A percentile compares a stretch with the other conserved stretches of the same genome.
phyloP scores from a whole-genome alignment of 2,888 invertebrate species.

The Chrysolina americana region DNA sequence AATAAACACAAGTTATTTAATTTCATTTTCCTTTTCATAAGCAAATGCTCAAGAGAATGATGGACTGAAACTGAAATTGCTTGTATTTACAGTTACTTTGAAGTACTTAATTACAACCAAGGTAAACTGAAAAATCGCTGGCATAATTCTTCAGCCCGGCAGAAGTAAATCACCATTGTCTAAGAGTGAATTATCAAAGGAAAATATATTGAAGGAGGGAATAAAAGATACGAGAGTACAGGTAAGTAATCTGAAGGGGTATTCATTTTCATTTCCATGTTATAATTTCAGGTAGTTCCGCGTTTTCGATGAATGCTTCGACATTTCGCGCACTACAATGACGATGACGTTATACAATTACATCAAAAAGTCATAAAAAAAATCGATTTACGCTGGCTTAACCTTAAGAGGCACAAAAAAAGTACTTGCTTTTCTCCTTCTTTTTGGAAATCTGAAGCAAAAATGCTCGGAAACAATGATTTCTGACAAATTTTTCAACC shows the following conservation, averaged over 20 bases:
- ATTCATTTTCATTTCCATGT: too few species aligned
- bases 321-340: too few species aligned
- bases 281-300: too few species aligned
- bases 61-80: not conserved
- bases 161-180: not conserved
- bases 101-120: slow-evolving; percentile 9
- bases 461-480: too few species aligned
- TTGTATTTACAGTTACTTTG: slow-evolving; percentile 16
- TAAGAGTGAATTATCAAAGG: slow-evolving; percentile 2
- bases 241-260: not conserved
- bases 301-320: too few species aligned
- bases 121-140: not conserved
- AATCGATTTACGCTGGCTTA: too few species aligned
- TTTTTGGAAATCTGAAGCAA: too few species aligned
- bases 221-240: not conserved
- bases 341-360: too few species aligned
- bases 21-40: slow-evolving; percentile 4
- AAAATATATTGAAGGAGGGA: not conserved
- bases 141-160: not conserved
- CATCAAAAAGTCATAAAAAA: too few species aligned
- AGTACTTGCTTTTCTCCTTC: too few species aligned
- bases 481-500: too few species aligned
- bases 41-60: slow-evolving; percentile 1
- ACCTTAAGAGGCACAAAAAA: too few species aligned
- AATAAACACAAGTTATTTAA: slow-evolving; percentile 4